Conservation (phyloP, 2,797 vertebrate species). For the Ctenosaura bakeri region DNA sequence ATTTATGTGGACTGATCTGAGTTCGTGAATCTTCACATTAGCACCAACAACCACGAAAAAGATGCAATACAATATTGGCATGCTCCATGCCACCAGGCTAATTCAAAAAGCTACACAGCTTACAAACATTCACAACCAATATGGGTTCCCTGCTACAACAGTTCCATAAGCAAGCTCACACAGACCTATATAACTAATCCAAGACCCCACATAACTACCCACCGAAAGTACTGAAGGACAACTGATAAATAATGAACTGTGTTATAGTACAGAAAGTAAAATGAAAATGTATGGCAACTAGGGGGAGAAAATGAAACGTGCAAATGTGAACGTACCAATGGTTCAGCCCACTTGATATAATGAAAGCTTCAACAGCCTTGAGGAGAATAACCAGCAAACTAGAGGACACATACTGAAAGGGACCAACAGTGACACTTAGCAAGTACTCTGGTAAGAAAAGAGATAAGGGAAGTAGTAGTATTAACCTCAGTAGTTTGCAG, state of each 20-base stretch:
- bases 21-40: background rate
- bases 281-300: background rate
- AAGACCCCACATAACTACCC: background rate
- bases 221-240: background rate
- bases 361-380: background rate
- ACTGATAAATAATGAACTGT: background rate
- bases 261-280: background rate
- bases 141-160: background rate
- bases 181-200: background rate
- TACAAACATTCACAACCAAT: background rate
- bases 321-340: background rate
- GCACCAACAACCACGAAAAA: background rate
- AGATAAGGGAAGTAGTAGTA: background rate
- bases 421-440: background rate
- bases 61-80: background rate
- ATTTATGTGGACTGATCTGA: background rate
- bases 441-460: background rate
- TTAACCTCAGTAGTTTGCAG: background rate
- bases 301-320: background rate
- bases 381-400: background rate
- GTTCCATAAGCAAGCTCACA: background rate
- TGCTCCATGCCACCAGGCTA: too few species aligned
- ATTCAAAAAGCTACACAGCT: background rate
- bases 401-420: background rate
- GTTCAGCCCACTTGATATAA: background rate